A percentile compares a stretch with the other conserved stretches of the same genome.
Evolutionary conservation across 2,113 vertebrate genomes (phyloP).

Genomic region (Mugil cephalus): DNA sequence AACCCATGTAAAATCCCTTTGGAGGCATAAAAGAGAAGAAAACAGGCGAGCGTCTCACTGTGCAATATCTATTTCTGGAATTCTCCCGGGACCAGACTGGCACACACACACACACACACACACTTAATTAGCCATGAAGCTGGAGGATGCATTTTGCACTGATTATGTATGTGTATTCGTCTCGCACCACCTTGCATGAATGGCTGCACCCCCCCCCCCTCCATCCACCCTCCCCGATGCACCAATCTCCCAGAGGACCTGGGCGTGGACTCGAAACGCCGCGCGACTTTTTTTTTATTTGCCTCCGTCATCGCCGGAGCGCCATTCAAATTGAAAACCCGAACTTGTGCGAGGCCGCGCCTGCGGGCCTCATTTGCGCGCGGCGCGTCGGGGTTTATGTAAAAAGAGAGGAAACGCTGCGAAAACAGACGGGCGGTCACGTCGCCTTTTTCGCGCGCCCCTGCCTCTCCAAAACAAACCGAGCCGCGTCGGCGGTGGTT

Average conservation of each 20-base stretch:
- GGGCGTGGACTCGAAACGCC: conserved; percentile 54
- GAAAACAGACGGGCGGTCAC: conserved; percentile 20
- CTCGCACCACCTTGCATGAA: conserved; percentile 55
- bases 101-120: conserved; percentile 42
- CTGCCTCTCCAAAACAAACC: conserved; percentile 51
- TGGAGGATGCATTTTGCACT: conserved; percentile 44
- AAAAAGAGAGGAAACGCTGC: conserved; percentile 38
- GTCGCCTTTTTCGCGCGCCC: not conserved
- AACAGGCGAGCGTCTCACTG: conserved; percentile 66
- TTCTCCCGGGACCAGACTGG: conserved; percentile 67
- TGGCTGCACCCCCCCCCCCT: conserved; percentile 26
- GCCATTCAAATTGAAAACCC: conserved; percentile 21
- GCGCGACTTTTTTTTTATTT: too few species aligned
- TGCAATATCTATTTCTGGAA: conserved; percentile 78
- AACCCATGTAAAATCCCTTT: conserved; percentile 69
- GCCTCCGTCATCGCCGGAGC: not conserved
- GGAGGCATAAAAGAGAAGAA: conserved; percentile 65
- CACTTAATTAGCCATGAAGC: conserved; percentile 65
- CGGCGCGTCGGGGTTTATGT: conserved; percentile 23
- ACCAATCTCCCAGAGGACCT: conserved; percentile 42
- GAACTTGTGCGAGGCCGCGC: too few species aligned
- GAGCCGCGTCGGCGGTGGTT: conserved; percentile 18
- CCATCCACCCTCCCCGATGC: not conserved
- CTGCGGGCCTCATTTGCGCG: too few species aligned
- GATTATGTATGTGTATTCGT: conserved; percentile 47